These are phyloP conservation scores for Drosophila silvestris DNA, from an alignment of 2,888 invertebrate species.

Conservation along the genomic window DNA sequence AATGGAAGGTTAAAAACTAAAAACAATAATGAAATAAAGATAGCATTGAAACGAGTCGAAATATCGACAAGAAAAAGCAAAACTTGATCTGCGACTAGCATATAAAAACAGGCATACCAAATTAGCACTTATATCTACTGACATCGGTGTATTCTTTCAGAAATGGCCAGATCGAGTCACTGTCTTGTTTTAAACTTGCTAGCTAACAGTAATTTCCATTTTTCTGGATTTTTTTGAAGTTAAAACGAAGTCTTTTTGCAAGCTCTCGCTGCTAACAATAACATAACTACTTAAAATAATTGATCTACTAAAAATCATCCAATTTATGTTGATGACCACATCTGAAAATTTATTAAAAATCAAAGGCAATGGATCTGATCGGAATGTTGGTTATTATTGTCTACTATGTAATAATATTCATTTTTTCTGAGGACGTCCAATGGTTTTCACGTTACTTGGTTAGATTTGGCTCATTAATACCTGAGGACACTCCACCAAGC, in stretches of 20 bases:
- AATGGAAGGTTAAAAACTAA: constrained; percentile 1
- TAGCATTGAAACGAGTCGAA: background rate
- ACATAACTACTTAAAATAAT: no score
- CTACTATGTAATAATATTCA: background rate
- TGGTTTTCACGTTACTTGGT: background rate
- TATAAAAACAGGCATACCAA: background rate
- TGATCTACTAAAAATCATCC: no score
- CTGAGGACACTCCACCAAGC: background rate
- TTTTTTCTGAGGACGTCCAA: background rate
- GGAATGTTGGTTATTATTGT: background rate
- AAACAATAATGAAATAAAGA: background rate
- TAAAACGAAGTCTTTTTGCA: no score
- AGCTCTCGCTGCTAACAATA: no score
- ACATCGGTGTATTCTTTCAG: no score
- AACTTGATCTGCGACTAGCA: background rate
- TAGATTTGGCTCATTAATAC: background rate
- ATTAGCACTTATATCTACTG: background rate
- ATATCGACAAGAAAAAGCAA: no score
- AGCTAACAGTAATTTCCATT: no score
- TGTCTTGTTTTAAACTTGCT: no score
- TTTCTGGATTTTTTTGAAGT: no score
- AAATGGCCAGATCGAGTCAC: no score
- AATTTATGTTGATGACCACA: no score
- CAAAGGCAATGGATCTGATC: background rate
- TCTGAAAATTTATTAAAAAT: no score